Conservation (phyloP, 2,888 invertebrate species). For the Argyresthia albistria region DNA sequence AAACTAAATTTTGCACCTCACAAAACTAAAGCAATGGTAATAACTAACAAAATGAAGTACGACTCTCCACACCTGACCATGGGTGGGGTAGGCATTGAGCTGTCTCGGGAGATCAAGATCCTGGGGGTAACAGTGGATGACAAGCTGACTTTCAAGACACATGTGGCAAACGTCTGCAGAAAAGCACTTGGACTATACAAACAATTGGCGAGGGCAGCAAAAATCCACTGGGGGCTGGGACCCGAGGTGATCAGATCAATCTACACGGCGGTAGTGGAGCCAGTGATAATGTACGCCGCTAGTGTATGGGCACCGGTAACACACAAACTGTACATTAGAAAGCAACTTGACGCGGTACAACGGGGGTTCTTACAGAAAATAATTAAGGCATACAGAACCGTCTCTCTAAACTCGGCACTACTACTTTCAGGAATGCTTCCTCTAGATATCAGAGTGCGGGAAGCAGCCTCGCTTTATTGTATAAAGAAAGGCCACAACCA, state of each 20-base stretch:
- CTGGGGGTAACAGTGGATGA: no score
- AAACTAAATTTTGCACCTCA: no score
- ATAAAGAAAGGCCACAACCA: not conserved
- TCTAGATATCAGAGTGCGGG: not conserved
- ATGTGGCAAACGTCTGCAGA: not conserved
- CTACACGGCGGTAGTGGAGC: not conserved
- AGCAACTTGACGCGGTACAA: not conserved
- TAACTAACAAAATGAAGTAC: not conserved
- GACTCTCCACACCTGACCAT: no score
- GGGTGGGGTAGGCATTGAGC: no score
- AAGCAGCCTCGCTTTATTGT: not conserved
- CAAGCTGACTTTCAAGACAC: not conserved
- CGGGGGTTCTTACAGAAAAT: not conserved
- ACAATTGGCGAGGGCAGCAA: not conserved
- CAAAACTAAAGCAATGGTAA: not conserved
- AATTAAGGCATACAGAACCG: not conserved
- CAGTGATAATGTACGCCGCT: not conserved
- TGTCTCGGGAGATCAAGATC: no score
- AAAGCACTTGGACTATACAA: not conserved
- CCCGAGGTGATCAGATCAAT: not conserved
- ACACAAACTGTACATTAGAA: not conserved
- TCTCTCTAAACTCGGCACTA: not conserved
- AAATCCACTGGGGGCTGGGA: not conserved
- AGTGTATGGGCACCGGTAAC: not conserved
- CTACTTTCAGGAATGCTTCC: not conserved